Percentiles rank a stretch among this genome's conserved stretches.
Conservation (phyloP, 2,797 vertebrate species). For the Centropyge bicolor region DNA sequence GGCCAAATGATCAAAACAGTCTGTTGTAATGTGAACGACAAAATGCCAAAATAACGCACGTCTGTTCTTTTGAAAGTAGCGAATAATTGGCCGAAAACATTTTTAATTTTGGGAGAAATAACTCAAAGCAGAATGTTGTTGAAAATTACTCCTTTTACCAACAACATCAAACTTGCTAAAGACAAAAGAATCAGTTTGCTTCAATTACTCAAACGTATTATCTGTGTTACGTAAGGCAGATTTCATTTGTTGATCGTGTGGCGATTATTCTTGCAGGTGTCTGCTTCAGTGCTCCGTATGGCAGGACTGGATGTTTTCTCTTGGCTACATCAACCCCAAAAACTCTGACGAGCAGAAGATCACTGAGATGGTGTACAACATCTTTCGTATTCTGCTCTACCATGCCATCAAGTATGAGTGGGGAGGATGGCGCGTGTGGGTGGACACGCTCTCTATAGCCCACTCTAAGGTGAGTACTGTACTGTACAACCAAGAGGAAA, state of each 20-base stretch:
- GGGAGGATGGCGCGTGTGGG: constrained; percentile 99
- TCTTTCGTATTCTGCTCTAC: constrained; percentile 97
- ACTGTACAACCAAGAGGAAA: constrained; percentile 82
- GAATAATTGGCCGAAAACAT: neutral
- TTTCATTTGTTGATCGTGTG: neutral
- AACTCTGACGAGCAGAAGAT: constrained; percentile 96
- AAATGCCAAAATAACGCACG: neutral
- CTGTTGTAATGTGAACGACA: constrained; percentile 1
- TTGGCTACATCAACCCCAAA: constrained; percentile 96
- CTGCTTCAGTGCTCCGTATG: constrained; percentile 98
- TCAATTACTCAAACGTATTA: neutral
- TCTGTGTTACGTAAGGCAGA: neutral
- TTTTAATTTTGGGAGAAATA: constrained; percentile 1
- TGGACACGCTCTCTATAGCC: constrained; percentile 98
- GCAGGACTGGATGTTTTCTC: constrained; percentile 99
- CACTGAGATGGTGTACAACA: constrained; percentile 98
- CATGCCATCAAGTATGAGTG: constrained; percentile 99
- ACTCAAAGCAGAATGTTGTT: neutral
- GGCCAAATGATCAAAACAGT: constrained; percentile 9
- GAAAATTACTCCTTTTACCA: neutral
- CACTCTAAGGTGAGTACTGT: constrained; percentile 94
- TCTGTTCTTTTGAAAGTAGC: neutral
- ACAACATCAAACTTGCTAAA: neutral
- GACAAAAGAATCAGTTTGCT: constrained; percentile 11
- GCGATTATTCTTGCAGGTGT: constrained; percentile 83